A percentile compares a stretch with the other conserved stretches of the same genome.
phyloP scores from a whole-genome alignment of 2,888 invertebrate genomes.

The Trachelus troglodyta region DNA sequence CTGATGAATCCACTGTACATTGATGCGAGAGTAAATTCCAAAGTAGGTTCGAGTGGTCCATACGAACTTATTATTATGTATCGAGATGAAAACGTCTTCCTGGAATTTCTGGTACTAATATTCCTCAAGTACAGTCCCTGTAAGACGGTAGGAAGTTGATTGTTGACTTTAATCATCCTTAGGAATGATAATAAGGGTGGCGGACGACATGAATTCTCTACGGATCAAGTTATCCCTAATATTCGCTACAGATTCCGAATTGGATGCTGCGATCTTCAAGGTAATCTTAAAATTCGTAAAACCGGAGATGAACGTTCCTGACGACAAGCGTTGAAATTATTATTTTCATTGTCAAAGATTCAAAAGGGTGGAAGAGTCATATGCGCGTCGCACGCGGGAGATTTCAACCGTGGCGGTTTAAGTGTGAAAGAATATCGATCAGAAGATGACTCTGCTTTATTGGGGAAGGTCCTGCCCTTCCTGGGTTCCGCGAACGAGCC shows the following conservation, averaged over 20 bases:
- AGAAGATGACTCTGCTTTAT: slow-evolving; percentile 20
- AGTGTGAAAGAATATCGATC: slow-evolving; percentile 24
- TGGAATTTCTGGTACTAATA: background rate
- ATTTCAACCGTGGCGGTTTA: background rate
- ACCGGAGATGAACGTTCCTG: background rate
- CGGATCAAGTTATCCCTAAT: background rate
- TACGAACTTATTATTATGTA: background rate
- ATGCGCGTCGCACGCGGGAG: background rate
- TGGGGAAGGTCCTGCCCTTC: slow-evolving; percentile 20
- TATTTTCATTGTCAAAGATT: background rate
- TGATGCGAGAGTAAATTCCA: background rate
- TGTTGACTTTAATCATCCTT: background rate
- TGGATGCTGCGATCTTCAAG: too few relatives aligned
- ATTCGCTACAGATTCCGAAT: background rate
- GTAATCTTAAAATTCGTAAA: background rate
- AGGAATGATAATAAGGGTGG: background rate
- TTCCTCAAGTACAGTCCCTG: background rate
- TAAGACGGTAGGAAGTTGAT: background rate
- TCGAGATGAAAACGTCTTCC: background rate
- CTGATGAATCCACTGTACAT: background rate
- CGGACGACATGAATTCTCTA: too few relatives aligned
- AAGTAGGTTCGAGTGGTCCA: background rate
- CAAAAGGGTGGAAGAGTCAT: background rate
- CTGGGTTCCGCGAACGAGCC: slow-evolving; percentile 20
- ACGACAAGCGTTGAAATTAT: background rate